phyloP scores from a whole-genome alignment of 1,140 invertebrate genomes.

The Eupeodes corollae region DNA sequence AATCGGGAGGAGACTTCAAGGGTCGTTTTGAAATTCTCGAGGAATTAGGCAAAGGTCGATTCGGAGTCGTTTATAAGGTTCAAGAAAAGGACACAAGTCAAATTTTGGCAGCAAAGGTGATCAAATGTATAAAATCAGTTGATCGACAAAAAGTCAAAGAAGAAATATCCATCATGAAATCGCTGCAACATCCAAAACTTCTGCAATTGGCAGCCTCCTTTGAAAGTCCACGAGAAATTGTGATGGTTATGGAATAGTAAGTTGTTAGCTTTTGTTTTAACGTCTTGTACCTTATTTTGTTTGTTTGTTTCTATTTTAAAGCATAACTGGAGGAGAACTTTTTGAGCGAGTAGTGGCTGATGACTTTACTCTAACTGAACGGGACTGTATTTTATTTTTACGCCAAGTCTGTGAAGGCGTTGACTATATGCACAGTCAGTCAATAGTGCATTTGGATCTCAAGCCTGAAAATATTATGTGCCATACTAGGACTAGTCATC shows the following conservation, averaged over 20 bases:
- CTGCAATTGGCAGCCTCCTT: slow-evolving; percentile 79
- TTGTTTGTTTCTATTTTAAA: slow-evolving; percentile 32
- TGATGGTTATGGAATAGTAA: slow-evolving; percentile 92
- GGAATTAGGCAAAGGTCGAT: slow-evolving; percentile 71
- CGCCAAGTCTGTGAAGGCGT: slow-evolving; percentile 83
- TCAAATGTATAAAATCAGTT: slow-evolving; percentile 65
- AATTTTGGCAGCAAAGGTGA: slow-evolving; percentile 81
- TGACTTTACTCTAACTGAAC: slow-evolving; percentile 82
- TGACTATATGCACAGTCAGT: slow-evolving; percentile 76
- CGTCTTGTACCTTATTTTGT: neutral
- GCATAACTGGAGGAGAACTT: slow-evolving; percentile 82
- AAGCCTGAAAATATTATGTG: slow-evolving; percentile 95
- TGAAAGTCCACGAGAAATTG: slow-evolving; percentile 72
- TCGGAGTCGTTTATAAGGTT: slow-evolving; percentile 64
- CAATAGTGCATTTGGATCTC: slow-evolving; percentile 79
- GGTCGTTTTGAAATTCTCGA: slow-evolving; percentile 52
- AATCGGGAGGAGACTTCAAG: slow-evolving; percentile 46
- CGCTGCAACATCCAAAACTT: slow-evolving; percentile 78
- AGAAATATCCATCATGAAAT: slow-evolving; percentile 89
- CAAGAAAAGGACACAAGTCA: slow-evolving; percentile 54
- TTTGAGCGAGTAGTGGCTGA: slow-evolving; percentile 86
- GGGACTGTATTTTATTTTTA: slow-evolving; percentile 83
- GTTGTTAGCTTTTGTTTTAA: slow-evolving; percentile 37
- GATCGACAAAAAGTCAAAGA: slow-evolving; percentile 79
- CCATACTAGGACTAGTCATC: slow-evolving; percentile 56